Conservation (phyloP, 2,888 invertebrate genomes). For the Andrena bucephala region DNA sequence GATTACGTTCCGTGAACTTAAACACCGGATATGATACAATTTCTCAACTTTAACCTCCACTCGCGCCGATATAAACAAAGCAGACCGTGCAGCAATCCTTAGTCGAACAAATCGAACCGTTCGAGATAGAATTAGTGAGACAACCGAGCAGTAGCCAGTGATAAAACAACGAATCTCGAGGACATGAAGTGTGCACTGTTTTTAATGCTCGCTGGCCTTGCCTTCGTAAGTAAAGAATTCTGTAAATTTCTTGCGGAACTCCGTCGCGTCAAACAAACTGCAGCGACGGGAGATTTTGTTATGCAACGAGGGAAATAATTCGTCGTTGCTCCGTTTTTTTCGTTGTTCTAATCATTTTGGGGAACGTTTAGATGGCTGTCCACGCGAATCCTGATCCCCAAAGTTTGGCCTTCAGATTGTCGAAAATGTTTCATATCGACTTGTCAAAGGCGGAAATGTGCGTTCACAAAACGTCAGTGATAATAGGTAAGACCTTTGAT, state of each 20-base stretch:
- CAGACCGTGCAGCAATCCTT: too few relatives aligned
- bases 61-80: constrained; percentile 24
- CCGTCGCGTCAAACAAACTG: too few relatives aligned
- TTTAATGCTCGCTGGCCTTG: not conserved
- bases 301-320: too few relatives aligned
- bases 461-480: not conserved
- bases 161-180: not conserved
- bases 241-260: not conserved
- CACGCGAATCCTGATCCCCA: rapidly evolving
- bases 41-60: constrained; percentile 29
- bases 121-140: too few relatives aligned
- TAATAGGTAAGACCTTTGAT: not conserved
- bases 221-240: constrained; percentile 5
- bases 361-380: not conserved
- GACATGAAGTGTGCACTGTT: constrained; percentile 10
- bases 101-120: not conserved
- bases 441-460: not conserved
- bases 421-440: not conserved
- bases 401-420: rapidly evolving
- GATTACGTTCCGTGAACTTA: too few relatives aligned
- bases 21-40: not conserved
- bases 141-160: too few relatives aligned
- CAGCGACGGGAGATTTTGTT: too few relatives aligned
- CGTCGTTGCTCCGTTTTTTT: too few relatives aligned
- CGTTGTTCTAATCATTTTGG: too few relatives aligned